Conservation (phyloP, 1,140 invertebrate species). For the Neodiprion pinetum region DNA sequence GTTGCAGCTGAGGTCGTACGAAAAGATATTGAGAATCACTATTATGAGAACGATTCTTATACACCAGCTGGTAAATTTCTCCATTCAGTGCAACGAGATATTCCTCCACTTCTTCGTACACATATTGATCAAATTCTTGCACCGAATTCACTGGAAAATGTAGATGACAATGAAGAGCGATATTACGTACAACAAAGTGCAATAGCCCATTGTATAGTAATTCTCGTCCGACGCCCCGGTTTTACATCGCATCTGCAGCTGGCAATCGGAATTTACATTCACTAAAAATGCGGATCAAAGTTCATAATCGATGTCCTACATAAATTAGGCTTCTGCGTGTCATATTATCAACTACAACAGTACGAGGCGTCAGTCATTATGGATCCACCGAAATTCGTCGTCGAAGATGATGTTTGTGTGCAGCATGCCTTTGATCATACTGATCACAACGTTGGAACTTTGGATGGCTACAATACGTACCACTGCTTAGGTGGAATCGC, state of each 20-base stretch:
- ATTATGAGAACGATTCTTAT: background rate
- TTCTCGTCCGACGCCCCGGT: background rate
- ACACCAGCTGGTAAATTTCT: background rate
- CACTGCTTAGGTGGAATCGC: constrained; percentile 41
- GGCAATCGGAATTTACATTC: constrained; percentile 45
- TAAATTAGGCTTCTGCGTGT: constrained; percentile 40
- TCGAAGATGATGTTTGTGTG: constrained; percentile 35
- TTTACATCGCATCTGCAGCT: constrained; percentile 17
- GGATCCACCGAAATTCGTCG: constrained; percentile 29
- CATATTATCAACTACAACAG: constrained; percentile 42
- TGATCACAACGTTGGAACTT: constrained; percentile 48
- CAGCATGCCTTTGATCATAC: constrained; percentile 51
- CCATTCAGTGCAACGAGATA: too few relatives aligned
- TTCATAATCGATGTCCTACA: constrained; percentile 8
- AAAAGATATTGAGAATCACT: background rate
- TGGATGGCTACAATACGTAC: constrained; percentile 48
- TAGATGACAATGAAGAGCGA: background rate
- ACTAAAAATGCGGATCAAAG: constrained; percentile 38
- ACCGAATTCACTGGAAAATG: too few relatives aligned
- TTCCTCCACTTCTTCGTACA: too few relatives aligned
- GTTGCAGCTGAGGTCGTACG: constrained; percentile 9
- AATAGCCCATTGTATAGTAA: constrained; percentile 11
- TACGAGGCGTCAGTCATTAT: constrained; percentile 51
- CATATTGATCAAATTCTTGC: too few relatives aligned
- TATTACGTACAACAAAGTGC: background rate